Percentiles rank a stretch among this genome's conserved stretches.
phyloP scores from a whole-genome alignment of 2,797 vertebrate genomes.

The Heterohyrax brucei region DNA sequence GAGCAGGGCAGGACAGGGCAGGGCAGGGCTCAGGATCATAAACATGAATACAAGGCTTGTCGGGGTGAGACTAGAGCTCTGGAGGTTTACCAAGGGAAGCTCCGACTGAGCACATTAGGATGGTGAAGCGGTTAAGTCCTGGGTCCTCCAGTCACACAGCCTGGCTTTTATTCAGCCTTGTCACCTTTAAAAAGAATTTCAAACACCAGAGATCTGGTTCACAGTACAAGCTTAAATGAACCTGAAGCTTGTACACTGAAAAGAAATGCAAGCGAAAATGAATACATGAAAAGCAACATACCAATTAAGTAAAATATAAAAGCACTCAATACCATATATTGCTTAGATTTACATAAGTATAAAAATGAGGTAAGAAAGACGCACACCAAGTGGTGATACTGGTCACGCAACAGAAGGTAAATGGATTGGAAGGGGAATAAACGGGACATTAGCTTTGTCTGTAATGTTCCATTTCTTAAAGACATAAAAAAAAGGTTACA shows the following conservation, averaged over 20 bases:
- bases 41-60: no score
- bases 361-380: background rate
- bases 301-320: background rate
- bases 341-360: background rate
- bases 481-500: background rate
- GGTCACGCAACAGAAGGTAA: background rate
- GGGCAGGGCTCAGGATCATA: no score
- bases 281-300: background rate
- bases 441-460: background rate
- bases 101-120: no score
- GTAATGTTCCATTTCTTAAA: background rate
- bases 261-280: slow-evolving; percentile 29
- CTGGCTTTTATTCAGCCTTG: no score
- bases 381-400: background rate
- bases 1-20: no score
- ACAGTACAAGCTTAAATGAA: background rate
- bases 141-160: no score
- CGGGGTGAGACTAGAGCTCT: no score
- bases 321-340: background rate
- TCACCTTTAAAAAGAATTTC: background rate
- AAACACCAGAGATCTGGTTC: background rate
- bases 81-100: no score
- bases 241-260: slow-evolving; percentile 37
- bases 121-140: no score
- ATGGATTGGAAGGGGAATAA: background rate